Evolutionary conservation across 2,888 invertebrate species (phyloP), one percentile per base, ranked within the genome.

Genomic region (Xestia rhomboidea): DNA sequence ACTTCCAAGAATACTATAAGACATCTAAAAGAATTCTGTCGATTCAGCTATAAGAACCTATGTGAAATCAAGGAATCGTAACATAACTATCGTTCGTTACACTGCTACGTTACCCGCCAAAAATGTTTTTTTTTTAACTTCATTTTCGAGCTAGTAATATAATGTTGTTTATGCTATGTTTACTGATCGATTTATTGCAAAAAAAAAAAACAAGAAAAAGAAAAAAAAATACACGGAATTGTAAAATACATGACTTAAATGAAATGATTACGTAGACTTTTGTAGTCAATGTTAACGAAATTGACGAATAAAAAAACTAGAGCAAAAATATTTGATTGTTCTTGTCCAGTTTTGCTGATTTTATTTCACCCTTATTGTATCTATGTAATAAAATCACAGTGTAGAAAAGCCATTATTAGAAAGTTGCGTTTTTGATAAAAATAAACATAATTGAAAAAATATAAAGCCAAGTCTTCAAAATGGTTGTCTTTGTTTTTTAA

Each of bases 401-500:
- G 85, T 84, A 81, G 84, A 77, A 62, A 60, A 77, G 27, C 57
- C 72, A 63, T 62, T 38, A 27, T 67, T 81, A 77, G 76, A 67
- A 67, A 68, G 27, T 73, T 82, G 69, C 66, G 72, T 82, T 78
- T 34, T 83, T 69, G 34, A 68, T 70, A 62, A 73, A 71, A 78
- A 41, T 68, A 67, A 69, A 34, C 34, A 51, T 30, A 60, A 62
- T 77, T 81, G 71, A 71, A 68, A 67, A 83, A 82, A 69, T 82
- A 68, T 64, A 67, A 84, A 74, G 73, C 67, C 84, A 75, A 84
- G 83, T 84, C 85, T 84, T 83, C 54, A 49, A 84, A 84, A 85
- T 76, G 84, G 85, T 84, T 84, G 84, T 84, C 84, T 85, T 84
- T 84, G 84, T 82, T 84, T 79, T 79, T 84, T 84, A 85, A 84